Base-by-base conservation (phyloP, 2,888 invertebrate species). In the Drosophila ezoana region DNA sequence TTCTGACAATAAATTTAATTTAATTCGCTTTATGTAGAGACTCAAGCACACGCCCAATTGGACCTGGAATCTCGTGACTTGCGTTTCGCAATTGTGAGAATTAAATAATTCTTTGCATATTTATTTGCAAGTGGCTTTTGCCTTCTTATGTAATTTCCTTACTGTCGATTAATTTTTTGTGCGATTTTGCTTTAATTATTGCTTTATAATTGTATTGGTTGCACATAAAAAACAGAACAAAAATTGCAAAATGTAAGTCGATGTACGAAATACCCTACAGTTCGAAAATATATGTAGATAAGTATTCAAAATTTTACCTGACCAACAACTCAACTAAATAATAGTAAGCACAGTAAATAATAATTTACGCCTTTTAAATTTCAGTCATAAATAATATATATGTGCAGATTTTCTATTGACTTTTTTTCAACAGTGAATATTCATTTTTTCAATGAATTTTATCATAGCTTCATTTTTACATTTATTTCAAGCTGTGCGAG, bases 41-140 rank as follows among this genome's bases (percentile, higher is more conserved):
- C 54, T 51, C 23, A 60, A 79, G 81, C 68, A 69, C 78, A 82
- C 83, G 82, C 83, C 83, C 86, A 78, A 78, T 60, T 84, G 78
- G 66, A 64, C 45, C 49, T 76, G 65, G 67, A 57, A 87, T 84
- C 83, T 72, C 87, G 87, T 83, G 84, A 83, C 87, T 87, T 77
- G 87, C 75, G 79, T 58, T 79, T 84, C 67, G 72, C 81, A 77
- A 64, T 68, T 87, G 84, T 83, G 83, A 84, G 83, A 87, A 83
- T 84, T 83, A 81, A 87, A 83, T 87, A 83, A 79, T 84, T 83
- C 87, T 75, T 87, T 83, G 81, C 84, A 87, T 87, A 83, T 84
- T 87, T 86, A 86, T 83, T 81, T 79, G 54, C 69, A 71, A 80
- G 43, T 69, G 62, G 13, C 62, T 61, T 13, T 61, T 76, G 60